Evolutionary conservation across 2,888 invertebrate genomes (phyloP).

Genomic region (Arctia plantaginis): DNA sequence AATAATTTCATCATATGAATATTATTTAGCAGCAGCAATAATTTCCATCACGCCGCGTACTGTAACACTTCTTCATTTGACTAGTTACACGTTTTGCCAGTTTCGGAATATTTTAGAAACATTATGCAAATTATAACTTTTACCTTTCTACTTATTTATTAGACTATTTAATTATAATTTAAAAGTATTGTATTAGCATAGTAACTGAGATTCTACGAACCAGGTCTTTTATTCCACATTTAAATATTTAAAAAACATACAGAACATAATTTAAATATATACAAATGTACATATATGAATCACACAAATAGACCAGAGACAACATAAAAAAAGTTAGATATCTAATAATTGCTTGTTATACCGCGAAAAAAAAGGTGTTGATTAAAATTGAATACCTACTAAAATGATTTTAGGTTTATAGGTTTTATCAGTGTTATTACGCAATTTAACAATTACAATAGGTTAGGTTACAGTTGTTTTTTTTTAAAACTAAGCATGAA

Average conservation of each 20-base stretch:
- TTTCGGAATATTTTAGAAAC: not conserved
- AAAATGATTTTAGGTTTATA: too few species aligned
- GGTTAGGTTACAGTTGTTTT: too few species aligned
- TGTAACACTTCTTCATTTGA: too few species aligned
- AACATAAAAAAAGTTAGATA: not conserved
- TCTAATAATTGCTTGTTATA: not conserved
- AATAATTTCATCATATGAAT: too few species aligned
- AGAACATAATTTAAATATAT: not conserved
- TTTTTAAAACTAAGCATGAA: too few species aligned
- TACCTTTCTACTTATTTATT: conserved; percentile 3
- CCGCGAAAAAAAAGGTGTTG: not conserved
- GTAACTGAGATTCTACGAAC: not conserved
- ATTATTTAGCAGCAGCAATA: too few species aligned
- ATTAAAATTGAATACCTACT: too few species aligned
- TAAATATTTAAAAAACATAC: not conserved
- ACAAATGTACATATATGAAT: too few species aligned
- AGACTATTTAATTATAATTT: not conserved
- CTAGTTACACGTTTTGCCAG: not conserved
- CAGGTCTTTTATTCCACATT: not conserved
- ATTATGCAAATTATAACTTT: not conserved
- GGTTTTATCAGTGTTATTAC: too few species aligned
- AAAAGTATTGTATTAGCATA: not conserved
- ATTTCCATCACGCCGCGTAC: too few species aligned
- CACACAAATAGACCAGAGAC: not conserved
- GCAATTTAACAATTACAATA: too few species aligned